These are phyloP conservation scores for Coccyzus lansbergi DNA, from an alignment of 2,797 vertebrate genomes.

Conservation along the genomic window DNA sequence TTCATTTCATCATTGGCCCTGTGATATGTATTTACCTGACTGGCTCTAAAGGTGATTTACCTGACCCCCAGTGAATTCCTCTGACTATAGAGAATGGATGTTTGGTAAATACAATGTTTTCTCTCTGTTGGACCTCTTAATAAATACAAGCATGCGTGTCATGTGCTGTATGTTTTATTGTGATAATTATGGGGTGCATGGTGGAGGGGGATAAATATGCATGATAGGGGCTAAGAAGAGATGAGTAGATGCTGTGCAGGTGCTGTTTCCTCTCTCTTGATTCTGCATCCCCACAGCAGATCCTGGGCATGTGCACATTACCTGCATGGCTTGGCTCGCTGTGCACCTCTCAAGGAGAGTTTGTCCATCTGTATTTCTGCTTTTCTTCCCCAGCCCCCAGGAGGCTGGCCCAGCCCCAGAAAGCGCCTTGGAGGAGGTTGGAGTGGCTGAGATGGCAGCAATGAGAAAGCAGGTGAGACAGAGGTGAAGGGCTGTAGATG, in stretches of 20 bases:
- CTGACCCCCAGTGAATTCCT: background rate
- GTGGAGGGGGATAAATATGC: background rate
- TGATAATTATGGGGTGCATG: background rate
- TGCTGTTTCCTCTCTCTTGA: background rate
- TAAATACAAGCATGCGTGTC: background rate
- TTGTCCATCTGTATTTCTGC: background rate
- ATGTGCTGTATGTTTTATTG: background rate
- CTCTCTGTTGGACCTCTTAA: background rate
- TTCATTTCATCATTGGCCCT: background rate
- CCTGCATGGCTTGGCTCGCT: background rate
- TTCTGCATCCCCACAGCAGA: background rate
- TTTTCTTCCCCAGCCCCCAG: constrained; percentile 53
- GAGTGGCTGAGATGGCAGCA: constrained; percentile 75
- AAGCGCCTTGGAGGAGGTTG: constrained; percentile 61
- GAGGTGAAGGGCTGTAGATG: background rate
- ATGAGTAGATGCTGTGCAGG: background rate
- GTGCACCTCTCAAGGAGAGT: accelerated
- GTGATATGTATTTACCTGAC: background rate
- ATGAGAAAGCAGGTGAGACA: constrained; percentile 81
- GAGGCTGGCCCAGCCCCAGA: constrained; percentile 67
- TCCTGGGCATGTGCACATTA: accelerated
- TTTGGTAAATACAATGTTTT: background rate
- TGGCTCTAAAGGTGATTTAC: background rate
- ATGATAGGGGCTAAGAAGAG: background rate
- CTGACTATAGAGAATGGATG: background rate